Conservation (phyloP, 2,797 vertebrate species). For the Apogon hyalosoma region DNA sequence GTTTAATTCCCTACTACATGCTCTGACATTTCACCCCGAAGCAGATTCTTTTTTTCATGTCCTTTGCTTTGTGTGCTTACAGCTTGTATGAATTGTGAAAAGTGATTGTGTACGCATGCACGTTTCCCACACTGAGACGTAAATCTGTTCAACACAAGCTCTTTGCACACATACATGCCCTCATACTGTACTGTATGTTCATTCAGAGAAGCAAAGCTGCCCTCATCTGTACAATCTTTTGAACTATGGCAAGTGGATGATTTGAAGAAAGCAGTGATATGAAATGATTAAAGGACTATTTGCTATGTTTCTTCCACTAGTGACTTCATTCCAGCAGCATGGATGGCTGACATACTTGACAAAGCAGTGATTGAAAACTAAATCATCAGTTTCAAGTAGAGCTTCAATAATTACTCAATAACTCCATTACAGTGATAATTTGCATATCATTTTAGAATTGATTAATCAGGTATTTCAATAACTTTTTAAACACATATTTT, state of each 20-base stretch:
- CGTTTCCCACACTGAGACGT: conserved; percentile 46
- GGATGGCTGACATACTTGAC: too few species aligned
- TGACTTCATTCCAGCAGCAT: conserved; percentile 3
- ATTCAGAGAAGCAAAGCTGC: conserved; percentile 37
- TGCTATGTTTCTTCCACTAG: conserved; percentile 36
- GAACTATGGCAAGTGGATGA: conserved; percentile 57
- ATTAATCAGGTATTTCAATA: background rate
- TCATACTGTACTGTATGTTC: conserved; percentile 12
- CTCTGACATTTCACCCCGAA: conserved; percentile 18
- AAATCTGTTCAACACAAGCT: conserved; percentile 27
- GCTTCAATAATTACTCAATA: too few species aligned
- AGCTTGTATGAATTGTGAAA: conserved; percentile 44
- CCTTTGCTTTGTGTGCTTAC: conserved; percentile 29
- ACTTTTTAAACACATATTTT: too few species aligned
- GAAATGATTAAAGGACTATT: conserved; percentile 70
- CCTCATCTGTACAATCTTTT: conserved; percentile 53
- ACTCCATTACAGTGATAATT: too few species aligned
- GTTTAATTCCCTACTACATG: background rate
- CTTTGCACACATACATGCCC: conserved; percentile 27
- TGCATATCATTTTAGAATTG: background rate
- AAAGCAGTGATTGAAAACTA: too few species aligned
- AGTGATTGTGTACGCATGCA: conserved; percentile 41
- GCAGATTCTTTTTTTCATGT: background rate
- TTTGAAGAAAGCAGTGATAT: conserved; percentile 58
- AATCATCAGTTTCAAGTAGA: too few species aligned